Conservation (phyloP, 1,140 invertebrate species). For the Thaumetopoea pityocampa region DNA sequence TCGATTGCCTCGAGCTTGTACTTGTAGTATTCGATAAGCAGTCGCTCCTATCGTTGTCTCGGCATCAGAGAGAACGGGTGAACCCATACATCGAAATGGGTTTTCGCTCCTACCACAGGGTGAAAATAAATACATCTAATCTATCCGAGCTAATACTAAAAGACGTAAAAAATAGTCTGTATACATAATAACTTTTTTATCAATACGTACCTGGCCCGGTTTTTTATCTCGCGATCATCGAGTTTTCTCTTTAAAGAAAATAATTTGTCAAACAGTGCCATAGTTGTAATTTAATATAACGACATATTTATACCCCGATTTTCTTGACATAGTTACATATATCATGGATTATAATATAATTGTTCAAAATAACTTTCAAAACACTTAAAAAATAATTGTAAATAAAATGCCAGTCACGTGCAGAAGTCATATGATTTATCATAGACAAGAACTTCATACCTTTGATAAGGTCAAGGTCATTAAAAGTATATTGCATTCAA, state of each 20-base stretch:
- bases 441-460: conserved; percentile 45
- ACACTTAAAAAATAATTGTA: conserved; percentile 38
- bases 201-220: conserved; percentile 62
- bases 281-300: conserved; percentile 51
- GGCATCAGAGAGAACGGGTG: no score
- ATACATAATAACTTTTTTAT: conserved; percentile 36
- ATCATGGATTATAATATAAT: conserved; percentile 21
- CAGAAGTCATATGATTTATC: conserved; percentile 65
- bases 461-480: conserved; percentile 47
- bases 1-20: no score
- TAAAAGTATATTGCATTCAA: no score
- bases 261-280: conserved; percentile 69
- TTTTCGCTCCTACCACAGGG: no score
- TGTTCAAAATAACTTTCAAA: conserved; percentile 30
- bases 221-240: conserved; percentile 51
- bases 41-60: no score
- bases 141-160: no score
- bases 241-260: conserved; percentile 68
- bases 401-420: conserved; percentile 62
- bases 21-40: no score
- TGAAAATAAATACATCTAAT: no score
- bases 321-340: conserved; percentile 32
- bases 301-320: conserved; percentile 29
- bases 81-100: no score
- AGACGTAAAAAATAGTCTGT: conserved; percentile 47